Percentiles rank a stretch among this genome's conserved stretches.
phyloP scores from a whole-genome alignment of 2,113 vertebrate genomes.

The Nothoprocta pentlandii region DNA sequence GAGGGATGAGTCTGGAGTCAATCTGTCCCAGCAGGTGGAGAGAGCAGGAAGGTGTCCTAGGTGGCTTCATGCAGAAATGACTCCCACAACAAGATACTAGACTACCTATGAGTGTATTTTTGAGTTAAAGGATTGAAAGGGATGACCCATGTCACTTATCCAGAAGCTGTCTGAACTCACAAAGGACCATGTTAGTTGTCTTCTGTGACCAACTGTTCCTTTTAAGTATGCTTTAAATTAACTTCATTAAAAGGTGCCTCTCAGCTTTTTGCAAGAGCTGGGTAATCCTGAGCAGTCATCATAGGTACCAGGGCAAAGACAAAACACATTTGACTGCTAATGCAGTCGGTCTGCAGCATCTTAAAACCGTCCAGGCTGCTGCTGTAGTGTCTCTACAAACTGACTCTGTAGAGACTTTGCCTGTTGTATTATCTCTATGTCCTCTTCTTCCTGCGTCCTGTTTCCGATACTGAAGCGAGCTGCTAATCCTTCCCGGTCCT shows the following conservation, averaged over 20 bases:
- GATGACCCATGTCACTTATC: neutral
- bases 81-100: too few species aligned
- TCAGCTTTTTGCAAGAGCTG: neutral
- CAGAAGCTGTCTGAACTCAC: neutral
- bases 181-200: neutral
- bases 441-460: neutral
- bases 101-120: neutral
- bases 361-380: neutral
- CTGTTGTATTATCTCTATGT: neutral
- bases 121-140: neutral
- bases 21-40: too few species aligned
- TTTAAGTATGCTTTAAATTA: conserved; percentile 15
- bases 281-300: neutral
- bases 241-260: conserved; percentile 55
- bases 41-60: too few species aligned
- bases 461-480: neutral
- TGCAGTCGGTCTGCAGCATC: neutral
- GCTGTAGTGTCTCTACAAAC: neutral
- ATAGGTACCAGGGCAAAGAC: neutral
- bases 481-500: conserved; percentile 44
- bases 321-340: conserved; percentile 1
- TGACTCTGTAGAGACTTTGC: neutral
- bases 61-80: too few species aligned
- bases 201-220: neutral
- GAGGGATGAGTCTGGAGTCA: too few species aligned